phyloP scores from a whole-genome alignment of 2,113 vertebrate species.

The Nesogale talazaci region DNA sequence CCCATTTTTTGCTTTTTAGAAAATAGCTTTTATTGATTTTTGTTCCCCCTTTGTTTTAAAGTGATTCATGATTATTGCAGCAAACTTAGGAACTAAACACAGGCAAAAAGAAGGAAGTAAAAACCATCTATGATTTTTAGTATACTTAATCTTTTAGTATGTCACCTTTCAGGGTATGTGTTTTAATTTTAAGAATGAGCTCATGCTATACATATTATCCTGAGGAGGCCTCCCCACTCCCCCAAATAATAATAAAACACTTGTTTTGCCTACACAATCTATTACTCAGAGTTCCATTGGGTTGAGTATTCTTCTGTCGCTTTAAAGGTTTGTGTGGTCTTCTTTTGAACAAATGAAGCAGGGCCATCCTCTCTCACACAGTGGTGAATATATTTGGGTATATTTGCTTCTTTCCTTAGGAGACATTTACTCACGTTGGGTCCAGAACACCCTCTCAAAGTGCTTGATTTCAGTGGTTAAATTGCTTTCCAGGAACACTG shows the following conservation, averaged over 20 bases:
- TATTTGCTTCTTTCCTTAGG: not conserved
- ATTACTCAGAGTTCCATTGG: conserved; percentile 30
- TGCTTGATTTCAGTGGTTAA: not conserved
- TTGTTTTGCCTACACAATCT: too few relatives aligned
- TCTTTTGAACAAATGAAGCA: not conserved
- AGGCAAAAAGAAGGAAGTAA: not conserved
- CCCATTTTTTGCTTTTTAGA: conserved; percentile 61
- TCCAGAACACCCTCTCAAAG: not conserved
- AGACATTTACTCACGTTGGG: not conserved
- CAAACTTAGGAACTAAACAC: conserved; percentile 35
- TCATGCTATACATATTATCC: not conserved
- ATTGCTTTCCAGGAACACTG: not conserved
- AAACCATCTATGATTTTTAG: conserved; percentile 29
- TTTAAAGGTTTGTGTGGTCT: not conserved
- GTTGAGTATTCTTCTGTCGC: not conserved
- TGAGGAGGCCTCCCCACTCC: not conserved
- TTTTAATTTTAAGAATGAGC: conserved; percentile 43
- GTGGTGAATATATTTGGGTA: not conserved
- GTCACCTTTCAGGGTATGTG: not conserved
- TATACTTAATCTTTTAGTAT: not conserved
- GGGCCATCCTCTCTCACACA: not conserved
- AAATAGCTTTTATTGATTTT: conserved; percentile 61
- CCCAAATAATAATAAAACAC: not conserved
- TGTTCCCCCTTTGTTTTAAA: not conserved
- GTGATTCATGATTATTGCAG: conserved; percentile 49